Base-by-base conservation (phyloP, 1,140 invertebrate genomes). In the Frieseomelitta varia region DNA sequence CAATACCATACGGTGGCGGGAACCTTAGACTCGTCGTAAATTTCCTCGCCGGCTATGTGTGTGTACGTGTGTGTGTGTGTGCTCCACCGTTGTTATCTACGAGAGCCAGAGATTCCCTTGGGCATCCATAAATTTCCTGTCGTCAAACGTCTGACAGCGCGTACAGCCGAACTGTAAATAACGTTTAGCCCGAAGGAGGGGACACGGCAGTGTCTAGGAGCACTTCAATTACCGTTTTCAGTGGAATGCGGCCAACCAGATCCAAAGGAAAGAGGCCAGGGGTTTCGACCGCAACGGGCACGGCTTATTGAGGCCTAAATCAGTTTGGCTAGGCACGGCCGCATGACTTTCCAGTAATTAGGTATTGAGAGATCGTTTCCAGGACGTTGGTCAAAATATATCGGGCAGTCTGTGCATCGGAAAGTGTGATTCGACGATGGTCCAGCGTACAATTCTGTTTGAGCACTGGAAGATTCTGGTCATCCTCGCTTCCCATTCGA, bases 281-380 rank as follows among this genome's bases (percentile, higher is more conserved):
- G 55, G 73, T 76, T 58, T 63, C 51, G 56, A 69, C 24, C 67
- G 21, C 47, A 39, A 4, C 34, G 58, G 27, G 39, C 39, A 27
- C 69, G 65, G 63, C 47, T 84, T 88, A 87, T 90, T 85, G 85
- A 84, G 51, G 85, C 68, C 85, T 90, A 88, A 91, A 91, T 90
- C 81, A 90, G 77, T 76, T 85, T 71, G 69, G 74, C 30, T 61
- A 21, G 55, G 34, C 67, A 79, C n/a, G 73, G 73, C 27, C 55
- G 74, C 80, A 68, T 85, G 85, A 88, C 83, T 89, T 81, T 84
- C 81, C 72, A 87, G 84, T 87, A 90, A 91, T 91, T 90, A 90
- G 81, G 71, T 88, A 90, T 86, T 78, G 84, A 63, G 85, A 87
- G 78, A 88, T 88, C 84, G 85, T 74, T 79, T 88, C 75, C 88